phyloP scores from a whole-genome alignment of 2,797 vertebrate genomes.

The Lutjanus campechanus region DNA sequence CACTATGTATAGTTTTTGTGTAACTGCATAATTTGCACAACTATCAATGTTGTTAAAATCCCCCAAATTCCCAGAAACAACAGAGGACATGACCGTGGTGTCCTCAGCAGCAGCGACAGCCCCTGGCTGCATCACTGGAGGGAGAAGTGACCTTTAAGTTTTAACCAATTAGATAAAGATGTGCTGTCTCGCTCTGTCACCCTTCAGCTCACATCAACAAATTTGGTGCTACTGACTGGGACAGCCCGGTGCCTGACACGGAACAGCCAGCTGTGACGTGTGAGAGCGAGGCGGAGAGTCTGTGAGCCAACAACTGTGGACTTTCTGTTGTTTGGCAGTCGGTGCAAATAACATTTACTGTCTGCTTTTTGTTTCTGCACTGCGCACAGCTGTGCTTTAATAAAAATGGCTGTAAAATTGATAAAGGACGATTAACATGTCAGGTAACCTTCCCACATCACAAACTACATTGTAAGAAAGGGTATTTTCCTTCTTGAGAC shows the following conservation, averaged over 20 bases:
- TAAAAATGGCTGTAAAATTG: background rate
- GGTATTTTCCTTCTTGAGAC: background rate
- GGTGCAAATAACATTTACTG: slow-evolving; percentile 10
- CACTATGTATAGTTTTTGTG: too few relatives aligned
- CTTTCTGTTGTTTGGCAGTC: slow-evolving; percentile 23
- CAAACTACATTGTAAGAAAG: background rate
- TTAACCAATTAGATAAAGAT: background rate
- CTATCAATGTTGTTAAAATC: too few relatives aligned
- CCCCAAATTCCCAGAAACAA: too few relatives aligned
- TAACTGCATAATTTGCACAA: too few relatives aligned
- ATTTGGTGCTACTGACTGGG: background rate
- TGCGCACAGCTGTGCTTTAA: background rate
- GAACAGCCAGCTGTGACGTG: slow-evolving; percentile 34
- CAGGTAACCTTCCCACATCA: background rate
- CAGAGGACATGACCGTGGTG: too few relatives aligned
- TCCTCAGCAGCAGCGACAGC: too few relatives aligned
- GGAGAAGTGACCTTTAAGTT: slow-evolving; percentile 17
- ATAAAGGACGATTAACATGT: background rate
- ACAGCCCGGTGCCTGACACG: slow-evolving; percentile 58
- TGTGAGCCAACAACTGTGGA: slow-evolving; percentile 26
- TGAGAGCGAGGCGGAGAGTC: slow-evolving; percentile 14
- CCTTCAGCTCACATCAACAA: slow-evolving; percentile 4
- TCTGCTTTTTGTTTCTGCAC: background rate
- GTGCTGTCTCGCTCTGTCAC: background rate
- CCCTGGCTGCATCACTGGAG: slow-evolving; percentile 6